A percentile compares a stretch with the other conserved stretches of the same genome.
Conservation (phyloP, 2,888 invertebrate species). For the Caenorhabditis sp. region DNA sequence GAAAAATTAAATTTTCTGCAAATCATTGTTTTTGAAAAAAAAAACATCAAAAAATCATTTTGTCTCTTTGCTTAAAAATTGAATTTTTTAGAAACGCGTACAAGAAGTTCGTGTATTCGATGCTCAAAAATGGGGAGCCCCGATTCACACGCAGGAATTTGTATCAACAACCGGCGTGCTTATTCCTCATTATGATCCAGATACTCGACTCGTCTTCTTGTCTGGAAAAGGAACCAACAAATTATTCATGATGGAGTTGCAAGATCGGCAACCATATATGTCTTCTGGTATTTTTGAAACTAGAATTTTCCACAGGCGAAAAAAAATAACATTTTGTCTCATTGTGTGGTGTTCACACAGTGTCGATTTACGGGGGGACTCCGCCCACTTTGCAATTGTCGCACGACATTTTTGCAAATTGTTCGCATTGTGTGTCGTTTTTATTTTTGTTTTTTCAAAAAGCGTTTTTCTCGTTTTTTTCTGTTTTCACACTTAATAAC, state of each 20-base stretch:
- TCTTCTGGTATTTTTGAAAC: slow-evolving; percentile 31
- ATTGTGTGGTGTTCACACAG: no score
- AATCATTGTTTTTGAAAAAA: background rate
- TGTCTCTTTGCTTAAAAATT: background rate
- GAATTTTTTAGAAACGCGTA: slow-evolving; percentile 77
- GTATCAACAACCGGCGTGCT: slow-evolving; percentile 76
- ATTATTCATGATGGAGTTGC: slow-evolving; percentile 87
- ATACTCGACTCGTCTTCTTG: slow-evolving; percentile 92
- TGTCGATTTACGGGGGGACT: no score
- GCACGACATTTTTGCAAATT: no score
- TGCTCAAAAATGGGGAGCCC: slow-evolving; percentile 76
- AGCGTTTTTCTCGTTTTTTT: no score
- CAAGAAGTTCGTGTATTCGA: slow-evolving; percentile 90
- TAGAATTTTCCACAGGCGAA: no score
- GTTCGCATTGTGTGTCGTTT: no score
- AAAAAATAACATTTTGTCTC: no score
- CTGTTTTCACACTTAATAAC: no score
- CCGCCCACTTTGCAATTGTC: no score
- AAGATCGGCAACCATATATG: slow-evolving; percentile 78
- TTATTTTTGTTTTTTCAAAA: no score
- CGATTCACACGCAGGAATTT: slow-evolving; percentile 48
- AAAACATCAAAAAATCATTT: background rate
- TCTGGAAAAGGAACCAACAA: slow-evolving; percentile 89
- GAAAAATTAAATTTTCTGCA: no score
- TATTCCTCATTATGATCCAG: slow-evolving; percentile 89